Base-by-base conservation (phyloP, 2,113 vertebrate genomes). In the Neogale vison region DNA sequence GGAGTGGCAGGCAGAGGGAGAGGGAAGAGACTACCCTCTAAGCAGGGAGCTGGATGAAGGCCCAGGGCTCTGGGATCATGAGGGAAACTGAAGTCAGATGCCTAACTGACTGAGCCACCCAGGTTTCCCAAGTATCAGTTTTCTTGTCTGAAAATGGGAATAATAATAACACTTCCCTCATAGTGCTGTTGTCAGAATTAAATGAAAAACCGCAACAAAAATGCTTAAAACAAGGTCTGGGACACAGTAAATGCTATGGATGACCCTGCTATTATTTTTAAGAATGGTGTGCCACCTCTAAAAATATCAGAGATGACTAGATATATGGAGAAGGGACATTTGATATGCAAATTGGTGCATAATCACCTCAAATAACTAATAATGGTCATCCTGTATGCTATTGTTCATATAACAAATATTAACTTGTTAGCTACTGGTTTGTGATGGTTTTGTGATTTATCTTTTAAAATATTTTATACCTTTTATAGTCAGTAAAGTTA, bases 401-500 rank as follows among this genome's bases (percentile, higher is more conserved):
- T 3, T 90, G 29, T 79, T 88, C 26, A 50, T 74, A 86, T 14
- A 88, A 71, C 39, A 83, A 83, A 90, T 65, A 42, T 24, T 87
- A 93, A 93, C 31, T 69, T 91, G 18, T 55, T 63, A 65, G 61
- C 39, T 87, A 31, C 42, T 77, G 82, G 23, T 76, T 82, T 90
- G 67, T 87, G 4, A n/a, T 77, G 29, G 20, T 92, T 18, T 50
- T 67, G 21, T 79, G 77, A 92, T 85, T 3, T 45, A 72, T 61
- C 57, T 69, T 81, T 86, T 42, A 71, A 39, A 47, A 76, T 76
- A 23, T 45, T 76, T 79, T 52, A 55, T 83, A 88, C 4, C 23
- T 97, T 88, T 84, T 84, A 74, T 57, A 65, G 85, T 63, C 79
- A 88, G 45, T 92, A 93, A 90, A 93, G 57, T 71, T 45, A 79